These are phyloP conservation scores for Stegodyphus mimosarum DNA, from an alignment of 1,140 invertebrate genomes.

Conservation along the genomic window DNA sequence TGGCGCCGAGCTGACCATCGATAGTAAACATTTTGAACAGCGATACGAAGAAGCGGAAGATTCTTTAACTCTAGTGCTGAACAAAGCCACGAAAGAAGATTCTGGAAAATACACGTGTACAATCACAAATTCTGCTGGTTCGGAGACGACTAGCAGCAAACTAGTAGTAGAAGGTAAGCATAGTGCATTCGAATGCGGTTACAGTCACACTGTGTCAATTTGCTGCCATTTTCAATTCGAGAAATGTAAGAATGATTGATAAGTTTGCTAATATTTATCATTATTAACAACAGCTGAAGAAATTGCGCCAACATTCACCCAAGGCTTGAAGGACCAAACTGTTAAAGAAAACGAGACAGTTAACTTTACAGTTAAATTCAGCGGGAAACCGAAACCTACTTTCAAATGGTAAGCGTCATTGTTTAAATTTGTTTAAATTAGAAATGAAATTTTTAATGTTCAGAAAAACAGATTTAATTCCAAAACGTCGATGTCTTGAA, in stretches of 20 bases:
- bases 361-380: slow-evolving; percentile 80
- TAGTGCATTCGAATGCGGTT: too few relatives aligned
- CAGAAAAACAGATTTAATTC: too few relatives aligned
- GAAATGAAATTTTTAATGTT: too few relatives aligned
- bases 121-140: slow-evolving; percentile 61
- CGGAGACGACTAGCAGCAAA: slow-evolving; percentile 58
- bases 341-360: slow-evolving; percentile 77
- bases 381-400: slow-evolving; percentile 82
- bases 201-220: too few relatives aligned
- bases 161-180: slow-evolving; percentile 74
- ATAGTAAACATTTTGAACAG: slow-evolving; percentile 75
- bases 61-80: slow-evolving; percentile 81
- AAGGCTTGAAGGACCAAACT: slow-evolving; percentile 78
- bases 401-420: slow-evolving; percentile 75
- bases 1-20: slow-evolving; percentile 50
- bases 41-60: slow-evolving; percentile 76
- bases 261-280: too few relatives aligned
- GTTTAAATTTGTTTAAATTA: neutral
- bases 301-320: slow-evolving; percentile 58
- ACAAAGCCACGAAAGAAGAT: slow-evolving; percentile 84
- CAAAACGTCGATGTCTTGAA: too few relatives aligned
- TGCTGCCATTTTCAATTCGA: too few relatives aligned
- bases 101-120: slow-evolving; percentile 83
- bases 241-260: too few relatives aligned
- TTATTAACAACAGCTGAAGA: neutral